Base-by-base conservation (phyloP, 2,888 invertebrate genomes). In the Synergus japonicus region DNA sequence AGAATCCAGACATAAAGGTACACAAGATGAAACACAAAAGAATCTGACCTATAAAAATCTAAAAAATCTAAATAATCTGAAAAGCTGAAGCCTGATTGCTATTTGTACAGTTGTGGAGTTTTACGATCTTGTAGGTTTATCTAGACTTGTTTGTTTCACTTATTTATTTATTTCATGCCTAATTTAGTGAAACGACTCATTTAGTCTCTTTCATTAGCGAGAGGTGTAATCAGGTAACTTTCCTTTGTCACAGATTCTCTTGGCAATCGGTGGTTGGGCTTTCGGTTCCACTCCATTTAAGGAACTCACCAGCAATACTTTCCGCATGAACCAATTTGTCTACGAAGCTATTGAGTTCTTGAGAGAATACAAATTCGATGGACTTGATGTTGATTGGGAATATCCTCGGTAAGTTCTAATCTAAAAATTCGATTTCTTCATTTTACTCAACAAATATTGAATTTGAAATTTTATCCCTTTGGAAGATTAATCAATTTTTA, bases 201-300 rank as follows among this genome's bases (percentile, higher is more conserved):
- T 69, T 54, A 73, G 37, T 37, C 49, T 18, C 18, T 41, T 54
- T 73, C 49, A 73, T 73, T 73, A 73, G 37, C 54, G 10, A 37
- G 54, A 49, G n/a, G 49, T 41, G 54, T 37, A 29, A 54, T 37
- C n/a, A 5, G 10, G 37, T 37, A 73, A 73, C 73, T 73, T 73
- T 73, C 73, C n/a, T 37, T 37, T 54, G 29, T 46, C 22, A 13
- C 88, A 97, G 95, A 94, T 97, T 82, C 93, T 97, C 0, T 92
- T 97, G 18, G 97, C 97, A 0, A 97, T 98, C 86, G 98, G 98
- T 79, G 98, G 98, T 29, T 98, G 98, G 98, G 97, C 97, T 0
- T 98, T 98, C 89, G 98, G 98, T 13, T 98, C 98, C 0, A 97
- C 97, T 0, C 98, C 98, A 4, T 98, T 97, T 94, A 97, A 97